Base-by-base conservation (phyloP, 1,140 invertebrate genomes). In the Macrobrachium rosenbergii region DNA sequence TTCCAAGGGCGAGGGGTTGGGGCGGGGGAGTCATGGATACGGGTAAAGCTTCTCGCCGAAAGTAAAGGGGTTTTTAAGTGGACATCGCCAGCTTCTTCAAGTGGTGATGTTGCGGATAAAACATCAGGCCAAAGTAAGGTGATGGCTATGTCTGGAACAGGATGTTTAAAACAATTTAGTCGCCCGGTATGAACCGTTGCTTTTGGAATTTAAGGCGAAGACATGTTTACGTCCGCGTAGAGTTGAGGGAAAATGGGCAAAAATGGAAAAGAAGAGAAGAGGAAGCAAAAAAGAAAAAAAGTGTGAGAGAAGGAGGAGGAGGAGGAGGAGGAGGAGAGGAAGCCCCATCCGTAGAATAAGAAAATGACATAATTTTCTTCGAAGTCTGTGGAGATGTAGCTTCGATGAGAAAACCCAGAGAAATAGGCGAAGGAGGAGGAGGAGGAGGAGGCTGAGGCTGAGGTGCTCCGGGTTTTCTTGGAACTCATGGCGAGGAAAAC, bases 161-260 rank as follows among this genome's bases (percentile, higher is more conserved):
- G 28, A 37, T 37, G 28, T 37, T 37, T 37, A 37, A 37, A 37
- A 37, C 28, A 37, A 37, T 37, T 37, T 37, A 37, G 28, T 37
- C 28, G 28, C 1, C 28, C 28, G 28, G 28, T 37, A 37, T 37
- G 28, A 37, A 37, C 28, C 28, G 28, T 37, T 37, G 28, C 28
- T 37, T 37, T 1, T 37, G 28, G 28, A 3, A 37, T 1, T 19
- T 14, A 60, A 63, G 5, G 78, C 11, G 10, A 60, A 28, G 60
- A 62, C 28, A 79, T 58, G 28, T 43, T 10, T 82, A 17, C n/a
- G 80, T 14, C 21, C 10, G 80, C 19, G 64, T 52, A 43, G 62
- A 62, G 62, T 23, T 52, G 37, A 52, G 37, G 62, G 80, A 82
- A 64, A 82, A 23, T 67, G 62, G 37, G 80, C 52, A 59, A 79